A percentile compares a stretch with the other conserved stretches of the same genome.
Evolutionary conservation across 1,140 invertebrate genomes (phyloP).

Genomic region (Papilio polyxenes): DNA sequence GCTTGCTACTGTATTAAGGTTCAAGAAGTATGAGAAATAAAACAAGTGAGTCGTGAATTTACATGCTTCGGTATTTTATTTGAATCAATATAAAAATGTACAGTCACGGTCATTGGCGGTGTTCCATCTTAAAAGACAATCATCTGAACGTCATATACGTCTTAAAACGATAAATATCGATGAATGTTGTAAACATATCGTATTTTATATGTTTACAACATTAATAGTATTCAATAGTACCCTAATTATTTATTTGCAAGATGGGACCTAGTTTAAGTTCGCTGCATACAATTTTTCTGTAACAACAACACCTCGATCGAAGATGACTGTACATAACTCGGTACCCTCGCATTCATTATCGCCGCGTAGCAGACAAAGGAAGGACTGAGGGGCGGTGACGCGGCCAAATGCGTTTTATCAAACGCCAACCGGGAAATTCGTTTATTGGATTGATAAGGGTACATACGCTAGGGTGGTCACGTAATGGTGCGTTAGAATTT

Average conservation of each 20-base stretch:
- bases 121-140: neutral
- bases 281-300: neutral
- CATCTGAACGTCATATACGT: neutral
- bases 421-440: slow-evolving; percentile 8
- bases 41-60: slow-evolving; percentile 14
- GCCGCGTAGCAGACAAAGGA: neutral
- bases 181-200: too few species aligned
- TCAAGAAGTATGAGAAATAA: neutral
- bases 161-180: neutral
- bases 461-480: neutral
- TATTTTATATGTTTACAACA: too few species aligned
- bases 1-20: neutral
- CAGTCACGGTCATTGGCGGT: neutral
- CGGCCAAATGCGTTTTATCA: slow-evolving; percentile 14
- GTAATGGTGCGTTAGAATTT: neutral
- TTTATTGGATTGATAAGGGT: slow-evolving; percentile 23
- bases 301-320: neutral
- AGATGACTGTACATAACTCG: neutral
- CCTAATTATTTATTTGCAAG: neutral
- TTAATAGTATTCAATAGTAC: too few species aligned
- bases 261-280: neutral
- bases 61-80: neutral
- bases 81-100: neutral
- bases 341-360: slow-evolving; percentile 17
- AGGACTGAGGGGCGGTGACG: neutral